phyloP scores from a whole-genome alignment of 2,113 vertebrate genomes.

The Scortum barcoo region DNA sequence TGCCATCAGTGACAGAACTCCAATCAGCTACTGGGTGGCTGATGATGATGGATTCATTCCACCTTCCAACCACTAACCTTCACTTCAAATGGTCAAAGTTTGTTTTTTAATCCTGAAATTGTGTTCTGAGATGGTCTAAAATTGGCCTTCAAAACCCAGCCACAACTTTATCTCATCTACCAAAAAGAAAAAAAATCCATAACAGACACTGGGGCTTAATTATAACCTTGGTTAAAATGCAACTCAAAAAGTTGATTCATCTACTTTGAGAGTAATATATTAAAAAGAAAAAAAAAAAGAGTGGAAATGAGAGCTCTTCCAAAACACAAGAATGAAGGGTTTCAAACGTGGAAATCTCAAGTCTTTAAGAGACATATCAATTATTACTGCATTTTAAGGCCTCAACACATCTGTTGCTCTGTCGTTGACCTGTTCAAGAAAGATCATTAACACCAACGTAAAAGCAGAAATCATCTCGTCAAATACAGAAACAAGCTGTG shows the following conservation, averaged over 20 bases:
- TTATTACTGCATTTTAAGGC: conserved; percentile 76
- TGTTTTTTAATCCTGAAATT: background rate
- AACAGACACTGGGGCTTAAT: background rate
- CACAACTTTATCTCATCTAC: background rate
- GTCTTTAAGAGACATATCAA: conserved; percentile 10
- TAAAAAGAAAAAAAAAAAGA: conserved; percentile 10
- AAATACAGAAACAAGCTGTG: conserved; percentile 47
- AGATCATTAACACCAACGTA: conserved; percentile 33
- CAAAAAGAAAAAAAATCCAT: background rate
- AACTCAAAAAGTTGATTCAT: conserved; percentile 37
- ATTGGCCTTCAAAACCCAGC: background rate
- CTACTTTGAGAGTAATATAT: conserved; percentile 22
- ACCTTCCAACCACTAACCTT: background rate
- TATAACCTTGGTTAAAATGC: conserved; percentile 30
- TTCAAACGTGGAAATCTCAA: conserved; percentile 44
- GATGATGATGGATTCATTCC: background rate
- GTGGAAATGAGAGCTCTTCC: conserved; percentile 46
- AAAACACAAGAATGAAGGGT: conserved; percentile 12
- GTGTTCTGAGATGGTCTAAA: background rate
- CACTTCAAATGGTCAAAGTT: background rate
- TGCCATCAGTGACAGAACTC: background rate
- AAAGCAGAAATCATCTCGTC: conserved; percentile 38
- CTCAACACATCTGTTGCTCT: conserved; percentile 51
- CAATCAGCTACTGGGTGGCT: background rate
- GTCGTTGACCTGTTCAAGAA: conserved; percentile 40